Base-by-base conservation (phyloP, 92 coral and sea anemone species). In the Epizoanthus rinbou region DNA sequence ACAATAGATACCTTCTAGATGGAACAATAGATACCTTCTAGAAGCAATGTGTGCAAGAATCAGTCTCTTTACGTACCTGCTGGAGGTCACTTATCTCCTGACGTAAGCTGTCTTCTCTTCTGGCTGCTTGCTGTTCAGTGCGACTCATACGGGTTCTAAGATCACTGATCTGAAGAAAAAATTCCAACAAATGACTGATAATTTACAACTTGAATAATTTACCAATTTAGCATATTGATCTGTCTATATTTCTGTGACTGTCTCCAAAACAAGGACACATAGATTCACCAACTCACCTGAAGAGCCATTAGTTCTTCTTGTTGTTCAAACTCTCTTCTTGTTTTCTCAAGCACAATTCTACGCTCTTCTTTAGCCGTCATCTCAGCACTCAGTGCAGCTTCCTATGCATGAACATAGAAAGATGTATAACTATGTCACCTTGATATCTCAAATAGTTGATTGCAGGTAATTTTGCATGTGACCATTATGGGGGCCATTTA, bases 291-390 rank as follows among this genome's bases (percentile, higher is more conserved):
- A 75, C 67, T 33, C 62, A 95, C 91, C 92, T 96, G 98, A 69
- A 96, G 85, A 52, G 97, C 96, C 75, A 96, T 58, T 37, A 82
- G 81, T 53, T 96, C 99, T 43, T 89, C 85, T 56, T 92, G 93
- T 58, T 86, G 90, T 14, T 90, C 83, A 72, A 86, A 94, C 43
- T 94, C 97, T 60, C 94, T 80, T 65, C 90, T 89, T 35, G 90
- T 81, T 80, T 89, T 96, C 85, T 96, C 99, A 86, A 96, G 69
- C 6, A 95, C 93, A 79, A 96, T 88, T 56, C 99, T 88, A 21
- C 94, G 84, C 15, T 91, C 98, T 88, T 96, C 99, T 85, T 96
- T 96, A 14, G 99, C 99, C 52, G 66, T 94, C 97, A 96, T 89
- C 74, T 91, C 99, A 31, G 95, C 91, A 83, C 99, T 96, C 71